phyloP scores from a whole-genome alignment of 2,797 vertebrate species.

The Microcaecilia unicolor region DNA sequence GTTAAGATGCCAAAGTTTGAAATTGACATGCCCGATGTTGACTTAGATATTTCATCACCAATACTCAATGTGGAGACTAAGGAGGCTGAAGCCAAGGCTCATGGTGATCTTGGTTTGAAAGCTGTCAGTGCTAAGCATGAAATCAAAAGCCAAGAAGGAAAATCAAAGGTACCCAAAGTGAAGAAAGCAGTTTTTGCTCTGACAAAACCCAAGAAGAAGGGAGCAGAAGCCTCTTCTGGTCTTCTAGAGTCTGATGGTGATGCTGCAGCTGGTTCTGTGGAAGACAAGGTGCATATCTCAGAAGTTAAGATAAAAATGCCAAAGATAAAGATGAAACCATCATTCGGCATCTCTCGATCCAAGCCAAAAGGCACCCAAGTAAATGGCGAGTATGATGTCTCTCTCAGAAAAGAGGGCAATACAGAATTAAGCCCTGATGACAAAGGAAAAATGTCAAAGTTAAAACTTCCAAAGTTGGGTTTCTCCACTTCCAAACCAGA shows the following conservation, averaged over 20 bases:
- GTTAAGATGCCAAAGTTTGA: conserved; percentile 68
- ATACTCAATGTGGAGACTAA: conserved; percentile 1
- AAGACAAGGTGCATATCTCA: not conserved
- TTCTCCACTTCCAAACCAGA: conserved; percentile 42
- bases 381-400: conserved; percentile 14
- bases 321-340: conserved; percentile 49
- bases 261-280: conserved; percentile 2
- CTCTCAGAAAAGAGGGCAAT: not conserved
- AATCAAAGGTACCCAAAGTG: conserved; percentile 49
- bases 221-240: conserved; percentile 5
- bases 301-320: conserved; percentile 35
- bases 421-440: conserved; percentile 14
- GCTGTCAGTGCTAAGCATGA: conserved; percentile 23
- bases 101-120: not conserved
- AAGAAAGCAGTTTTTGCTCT: conserved; percentile 60
- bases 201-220: conserved; percentile 42
- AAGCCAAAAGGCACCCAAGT: conserved; percentile 35
- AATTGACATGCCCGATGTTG: conserved; percentile 47
- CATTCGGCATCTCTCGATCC: conserved; percentile 40
- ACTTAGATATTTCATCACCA: conserved; percentile 12
- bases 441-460: conserved; percentile 29
- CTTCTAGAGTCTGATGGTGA: conserved; percentile 11
- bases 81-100: not conserved
- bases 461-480: conserved; percentile 56
- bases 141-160: conserved; percentile 34